These are phyloP conservation scores for Octodonta nipae DNA, from an alignment of 2,888 invertebrate genomes.

Conservation along the genomic window DNA sequence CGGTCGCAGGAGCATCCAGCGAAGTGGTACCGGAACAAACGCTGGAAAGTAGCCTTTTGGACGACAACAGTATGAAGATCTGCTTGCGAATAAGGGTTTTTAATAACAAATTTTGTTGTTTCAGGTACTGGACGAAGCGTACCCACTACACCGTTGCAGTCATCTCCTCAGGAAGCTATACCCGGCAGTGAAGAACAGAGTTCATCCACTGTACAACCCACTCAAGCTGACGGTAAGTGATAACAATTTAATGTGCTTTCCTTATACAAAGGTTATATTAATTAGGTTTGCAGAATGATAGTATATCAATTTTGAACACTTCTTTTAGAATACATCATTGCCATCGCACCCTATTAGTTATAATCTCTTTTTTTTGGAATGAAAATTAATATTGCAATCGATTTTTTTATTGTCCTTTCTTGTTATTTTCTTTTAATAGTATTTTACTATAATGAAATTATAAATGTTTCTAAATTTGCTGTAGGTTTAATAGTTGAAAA, in stretches of 20 bases:
- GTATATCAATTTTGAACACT: too few species aligned
- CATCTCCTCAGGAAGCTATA: constrained; percentile 43
- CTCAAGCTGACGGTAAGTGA: constrained; percentile 26
- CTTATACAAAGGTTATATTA: too few species aligned
- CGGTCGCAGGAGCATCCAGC: background rate
- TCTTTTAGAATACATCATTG: too few species aligned
- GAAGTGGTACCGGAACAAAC: constrained; percentile 30
- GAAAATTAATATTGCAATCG: too few species aligned
- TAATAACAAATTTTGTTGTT: constrained; percentile 19
- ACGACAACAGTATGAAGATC: constrained; percentile 30
- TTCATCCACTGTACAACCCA: constrained; percentile 19
- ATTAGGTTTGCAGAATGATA: too few species aligned
- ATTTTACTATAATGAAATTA: too few species aligned
- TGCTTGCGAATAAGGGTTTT: constrained; percentile 14
- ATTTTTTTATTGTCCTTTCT: too few species aligned
- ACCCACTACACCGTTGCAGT: constrained; percentile 52
- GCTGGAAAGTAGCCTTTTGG: constrained; percentile 26
- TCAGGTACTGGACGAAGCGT: constrained; percentile 51
- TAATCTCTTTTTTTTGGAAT: too few species aligned
- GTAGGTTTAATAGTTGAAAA: too few species aligned
- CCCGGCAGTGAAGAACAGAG: constrained; percentile 28
- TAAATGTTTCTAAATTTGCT: too few species aligned
- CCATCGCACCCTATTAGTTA: too few species aligned
- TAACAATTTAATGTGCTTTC: constrained; percentile 2
- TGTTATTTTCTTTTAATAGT: too few species aligned